These are phyloP conservation scores for Nipponia nippon DNA, from an alignment of 2,113 vertebrate genomes.

Conservation along the genomic window DNA sequence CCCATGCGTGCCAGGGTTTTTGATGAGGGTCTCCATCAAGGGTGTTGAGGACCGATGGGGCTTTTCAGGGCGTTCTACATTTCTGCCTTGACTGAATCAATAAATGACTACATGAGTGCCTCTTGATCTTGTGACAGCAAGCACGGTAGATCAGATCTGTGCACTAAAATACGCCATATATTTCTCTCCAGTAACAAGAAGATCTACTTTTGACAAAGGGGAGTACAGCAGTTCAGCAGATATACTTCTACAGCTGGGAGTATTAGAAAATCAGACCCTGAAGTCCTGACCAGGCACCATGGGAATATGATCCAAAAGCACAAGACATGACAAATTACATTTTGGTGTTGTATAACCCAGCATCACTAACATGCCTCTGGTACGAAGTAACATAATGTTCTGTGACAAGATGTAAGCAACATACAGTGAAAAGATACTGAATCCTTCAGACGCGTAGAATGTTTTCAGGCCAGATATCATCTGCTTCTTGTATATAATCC, in stretches of 20 bases:
- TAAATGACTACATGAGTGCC: not conserved
- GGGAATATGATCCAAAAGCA: not conserved
- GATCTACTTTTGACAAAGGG: not conserved
- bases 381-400: not conserved
- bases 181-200: not conserved
- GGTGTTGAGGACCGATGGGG: not conserved
- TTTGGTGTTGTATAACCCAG: not conserved
- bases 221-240: not conserved
- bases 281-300: not conserved
- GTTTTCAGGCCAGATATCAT: conserved; percentile 59
- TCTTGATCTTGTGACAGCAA: not conserved
- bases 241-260: not conserved
- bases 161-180: not conserved
- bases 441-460: not conserved
- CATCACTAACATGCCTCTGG: not conserved
- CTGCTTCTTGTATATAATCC: not conserved
- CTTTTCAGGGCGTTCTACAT: not conserved
- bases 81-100: not conserved
- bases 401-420: conserved; percentile 46
- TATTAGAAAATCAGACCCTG: not conserved
- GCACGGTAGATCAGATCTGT: not conserved
- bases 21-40: not conserved
- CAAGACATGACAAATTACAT: not conserved
- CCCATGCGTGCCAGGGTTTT: accelerated
- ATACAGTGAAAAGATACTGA: conserved; percentile 46